These are phyloP conservation scores for Drosophila silvestris DNA, from an alignment of 2,888 invertebrate genomes.

Conservation along the genomic window DNA sequence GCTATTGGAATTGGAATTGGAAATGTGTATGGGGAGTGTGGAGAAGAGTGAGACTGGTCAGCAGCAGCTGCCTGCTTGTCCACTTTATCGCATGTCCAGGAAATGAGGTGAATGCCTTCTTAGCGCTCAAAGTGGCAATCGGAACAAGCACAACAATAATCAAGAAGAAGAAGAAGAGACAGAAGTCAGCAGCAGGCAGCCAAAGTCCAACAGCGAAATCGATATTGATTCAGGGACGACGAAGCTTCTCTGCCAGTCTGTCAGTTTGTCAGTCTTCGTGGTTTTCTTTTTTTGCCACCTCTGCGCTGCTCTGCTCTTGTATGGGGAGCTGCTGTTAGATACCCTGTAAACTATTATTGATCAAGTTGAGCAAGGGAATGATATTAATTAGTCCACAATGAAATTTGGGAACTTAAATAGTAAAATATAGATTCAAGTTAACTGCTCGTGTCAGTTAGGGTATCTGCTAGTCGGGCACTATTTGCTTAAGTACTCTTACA, in stretches of 20 bases:
- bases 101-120: conserved; percentile 80
- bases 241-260: conserved; percentile 46
- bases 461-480: conserved; percentile 5
- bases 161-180: conserved; percentile 25
- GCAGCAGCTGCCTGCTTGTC: conserved; percentile 28
- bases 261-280: conserved; percentile 18
- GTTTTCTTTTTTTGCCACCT: conserved; percentile 26
- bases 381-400: neutral
- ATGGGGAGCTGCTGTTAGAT: neutral
- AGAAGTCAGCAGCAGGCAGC: conserved; percentile 25
- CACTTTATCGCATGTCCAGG: conserved; percentile 62
- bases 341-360: conserved; percentile 7
- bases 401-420: neutral
- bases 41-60: conserved; percentile 28
- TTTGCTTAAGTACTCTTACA: neutral
- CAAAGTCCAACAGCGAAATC: conserved; percentile 75
- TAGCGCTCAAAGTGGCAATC: conserved; percentile 63
- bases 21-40: neutral
- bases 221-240: conserved; percentile 78
- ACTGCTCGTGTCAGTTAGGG: neutral
- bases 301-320: conserved; percentile 5
- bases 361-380: neutral
- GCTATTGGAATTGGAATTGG: conserved; percentile 1
- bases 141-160: conserved; percentile 55
- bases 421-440: neutral